Conservation (phyloP, 2,797 vertebrate genomes). For the Pipistrellus pipistrellus region DNA sequence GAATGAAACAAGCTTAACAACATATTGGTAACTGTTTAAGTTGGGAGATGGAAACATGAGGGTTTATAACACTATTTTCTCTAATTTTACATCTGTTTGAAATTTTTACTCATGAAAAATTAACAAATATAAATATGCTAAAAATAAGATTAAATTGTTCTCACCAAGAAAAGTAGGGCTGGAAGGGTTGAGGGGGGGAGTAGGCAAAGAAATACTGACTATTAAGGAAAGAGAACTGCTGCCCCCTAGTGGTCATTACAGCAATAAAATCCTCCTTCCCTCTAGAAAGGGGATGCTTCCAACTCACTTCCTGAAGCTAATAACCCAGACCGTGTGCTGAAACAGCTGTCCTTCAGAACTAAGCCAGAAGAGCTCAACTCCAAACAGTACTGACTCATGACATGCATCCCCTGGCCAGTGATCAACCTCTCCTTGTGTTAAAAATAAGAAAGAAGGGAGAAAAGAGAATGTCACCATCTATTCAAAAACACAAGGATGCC, state of each 20-base stretch:
- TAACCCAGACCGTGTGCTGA: not conserved
- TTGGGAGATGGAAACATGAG: not conserved
- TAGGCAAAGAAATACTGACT: not conserved
- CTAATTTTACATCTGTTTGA: slow-evolving; percentile 13
- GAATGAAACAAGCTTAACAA: slow-evolving; percentile 28
- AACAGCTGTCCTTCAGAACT: not conserved
- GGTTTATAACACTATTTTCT: not conserved
- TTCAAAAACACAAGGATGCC: not conserved
- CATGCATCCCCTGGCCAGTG: not conserved
- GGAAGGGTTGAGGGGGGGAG: fast-evolving
- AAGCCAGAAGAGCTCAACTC: not conserved
- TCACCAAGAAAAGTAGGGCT: not conserved
- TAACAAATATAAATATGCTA: not conserved
- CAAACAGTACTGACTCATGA: not conserved
- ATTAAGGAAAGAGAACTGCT: slow-evolving; percentile 36
- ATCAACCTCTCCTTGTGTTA: not conserved
- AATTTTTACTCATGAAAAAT: slow-evolving; percentile 24
- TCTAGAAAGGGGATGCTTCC: not conserved
- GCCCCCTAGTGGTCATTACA: slow-evolving; percentile 82
- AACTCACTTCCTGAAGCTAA: slow-evolving; percentile 1
- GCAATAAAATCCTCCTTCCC: not conserved
- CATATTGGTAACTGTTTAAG: not conserved
- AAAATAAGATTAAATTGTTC: not conserved
- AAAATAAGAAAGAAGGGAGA: slow-evolving; percentile 30
- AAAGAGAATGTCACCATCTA: not conserved